These are phyloP conservation scores for Montifringilla adamsi DNA, from an alignment of 2,113 vertebrate genomes.

Conservation along the genomic window DNA sequence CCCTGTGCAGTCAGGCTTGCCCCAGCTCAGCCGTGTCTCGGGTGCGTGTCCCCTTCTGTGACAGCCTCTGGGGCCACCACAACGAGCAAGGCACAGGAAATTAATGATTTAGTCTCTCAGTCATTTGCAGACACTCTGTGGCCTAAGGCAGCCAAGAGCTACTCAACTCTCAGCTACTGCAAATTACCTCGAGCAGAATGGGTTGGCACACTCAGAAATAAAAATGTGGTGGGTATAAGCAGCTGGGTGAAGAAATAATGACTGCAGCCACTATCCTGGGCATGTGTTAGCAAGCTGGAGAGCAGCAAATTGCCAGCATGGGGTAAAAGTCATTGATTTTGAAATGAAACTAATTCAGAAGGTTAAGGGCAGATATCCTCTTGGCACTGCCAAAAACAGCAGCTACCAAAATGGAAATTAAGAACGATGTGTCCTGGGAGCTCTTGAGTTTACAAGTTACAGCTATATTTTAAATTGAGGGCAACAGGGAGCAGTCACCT, in stretches of 20 bases:
- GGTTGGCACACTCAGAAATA: not conserved
- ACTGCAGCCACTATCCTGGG: not conserved
- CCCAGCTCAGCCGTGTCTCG: accelerated
- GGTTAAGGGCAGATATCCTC: not conserved
- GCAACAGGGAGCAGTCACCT: not conserved
- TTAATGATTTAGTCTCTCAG: not conserved
- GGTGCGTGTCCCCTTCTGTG: accelerated
- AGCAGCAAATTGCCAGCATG: not conserved
- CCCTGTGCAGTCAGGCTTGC: not conserved
- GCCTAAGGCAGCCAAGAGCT: not conserved
- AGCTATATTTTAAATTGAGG: constrained; percentile 33
- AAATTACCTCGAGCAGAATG: not conserved
- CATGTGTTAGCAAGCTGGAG: not conserved
- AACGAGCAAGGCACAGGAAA: not conserved
- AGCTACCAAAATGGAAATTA: not conserved
- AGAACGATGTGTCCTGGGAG: not conserved
- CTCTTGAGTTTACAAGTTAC: not conserved
- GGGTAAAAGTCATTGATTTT: not conserved
- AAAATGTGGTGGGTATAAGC: not conserved
- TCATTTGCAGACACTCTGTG: not conserved
- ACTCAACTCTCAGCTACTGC: not conserved
- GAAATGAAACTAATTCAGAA: not conserved
- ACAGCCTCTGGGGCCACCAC: not conserved
- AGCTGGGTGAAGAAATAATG: not conserved
- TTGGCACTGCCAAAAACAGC: not conserved